Evolutionary conservation across 2,888 invertebrate genomes (phyloP).

Genomic region (Blomia tropicalis): DNA sequence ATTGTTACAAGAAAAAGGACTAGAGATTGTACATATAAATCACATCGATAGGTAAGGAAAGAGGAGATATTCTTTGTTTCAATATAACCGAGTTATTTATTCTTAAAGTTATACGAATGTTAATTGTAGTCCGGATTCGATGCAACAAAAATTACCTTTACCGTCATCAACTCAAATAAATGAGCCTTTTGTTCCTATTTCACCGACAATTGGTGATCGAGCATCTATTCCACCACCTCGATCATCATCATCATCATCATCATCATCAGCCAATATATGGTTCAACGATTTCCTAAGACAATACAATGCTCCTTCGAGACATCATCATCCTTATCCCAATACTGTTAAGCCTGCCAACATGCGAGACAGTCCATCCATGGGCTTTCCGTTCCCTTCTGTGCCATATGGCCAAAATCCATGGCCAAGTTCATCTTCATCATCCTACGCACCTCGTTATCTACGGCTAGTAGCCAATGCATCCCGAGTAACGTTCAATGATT

Average conservation of each 20-base stretch:
- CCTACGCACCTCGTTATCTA: not conserved
- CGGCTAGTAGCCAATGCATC: not conserved
- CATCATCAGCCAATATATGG: not conserved
- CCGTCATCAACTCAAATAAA: too few species aligned
- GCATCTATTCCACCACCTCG: not conserved
- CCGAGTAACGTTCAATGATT: not conserved
- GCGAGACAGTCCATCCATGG: not conserved
- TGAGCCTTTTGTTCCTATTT: too few species aligned
- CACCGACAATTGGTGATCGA: not conserved
- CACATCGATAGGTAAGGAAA: too few species aligned
- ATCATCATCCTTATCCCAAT: not conserved
- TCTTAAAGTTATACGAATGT: too few species aligned
- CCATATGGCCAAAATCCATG: not conserved
- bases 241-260: not conserved
- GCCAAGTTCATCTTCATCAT: not conserved
- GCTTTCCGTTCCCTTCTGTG: not conserved
- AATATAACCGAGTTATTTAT: too few species aligned
- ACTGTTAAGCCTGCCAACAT: not conserved
- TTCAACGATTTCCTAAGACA: not conserved
- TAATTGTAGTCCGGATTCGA: too few species aligned
- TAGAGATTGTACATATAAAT: constrained; percentile 31
- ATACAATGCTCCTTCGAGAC: not conserved
- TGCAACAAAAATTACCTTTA: too few species aligned
- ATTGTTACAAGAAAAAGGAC: constrained; percentile 35
- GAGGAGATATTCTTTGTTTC: too few species aligned